Evolutionary conservation across 2,888 invertebrate genomes (phyloP), one percentile per base, ranked within the genome.

Genomic region (Apodemia mormo): DNA sequence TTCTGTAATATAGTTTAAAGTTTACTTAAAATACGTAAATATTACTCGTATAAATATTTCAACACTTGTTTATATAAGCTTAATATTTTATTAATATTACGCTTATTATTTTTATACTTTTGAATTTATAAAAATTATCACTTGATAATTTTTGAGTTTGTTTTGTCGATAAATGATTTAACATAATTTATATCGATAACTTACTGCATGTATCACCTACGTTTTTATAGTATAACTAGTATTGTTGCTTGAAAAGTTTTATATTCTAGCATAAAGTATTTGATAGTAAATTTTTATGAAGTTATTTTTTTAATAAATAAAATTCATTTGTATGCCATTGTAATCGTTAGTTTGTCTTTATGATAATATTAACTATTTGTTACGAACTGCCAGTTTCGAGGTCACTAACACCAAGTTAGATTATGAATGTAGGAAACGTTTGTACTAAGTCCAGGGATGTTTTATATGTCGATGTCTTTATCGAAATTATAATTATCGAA

Each of bases 321-420:
- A 81, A 81, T 85, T 85, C 79, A 74, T 79, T 82, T 83, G 82
- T 78, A 80, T 75, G 77, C 85, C 78, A 80, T 81, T 79, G 78
- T 81, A 81, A 84, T 82, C 82, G 80, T 85, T 85, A 77, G 75
- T 81, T 80, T 80, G 77, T 81, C 81, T 82, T 81, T 82, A 76
- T 78, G 79, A 76, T 73, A 75, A 80, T 80, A 80, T 87, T 85
- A 85, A 82, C 33, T 82, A 78, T 83, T 81, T 82, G 85, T 87
- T 85, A 85, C 76, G 81, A 85, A 90, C 91, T 92, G 90, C 91
- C 92, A 92, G 88, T 87, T 33, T 87, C 85, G 85, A 87, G 88
- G 87, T 88, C 86, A 37, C 83, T 86, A 86, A 90, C 90, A 89
- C 90, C 90, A 89, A 88, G 77, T 79, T 33, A 64, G 61, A 64